Conservation (phyloP, 2,113 vertebrate genomes). For the Rhinolophus ferrumequinum region DNA sequence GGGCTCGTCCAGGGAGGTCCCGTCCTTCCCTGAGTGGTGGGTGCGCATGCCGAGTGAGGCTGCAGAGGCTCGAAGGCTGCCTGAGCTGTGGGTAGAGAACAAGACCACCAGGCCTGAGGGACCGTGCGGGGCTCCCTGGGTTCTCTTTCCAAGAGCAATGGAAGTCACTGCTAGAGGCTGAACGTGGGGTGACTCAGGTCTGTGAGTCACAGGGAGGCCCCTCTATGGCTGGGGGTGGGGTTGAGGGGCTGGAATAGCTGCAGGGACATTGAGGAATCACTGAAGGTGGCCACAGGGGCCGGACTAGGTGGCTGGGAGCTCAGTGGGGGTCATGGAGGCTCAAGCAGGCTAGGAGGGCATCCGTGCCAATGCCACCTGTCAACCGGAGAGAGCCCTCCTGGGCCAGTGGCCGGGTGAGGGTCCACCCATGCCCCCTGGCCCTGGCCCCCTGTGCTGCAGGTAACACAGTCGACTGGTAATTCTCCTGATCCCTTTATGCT, state of each 20-base stretch:
- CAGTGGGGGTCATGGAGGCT: rapidly evolving
- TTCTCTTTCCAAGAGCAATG: not conserved
- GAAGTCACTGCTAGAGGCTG: not conserved
- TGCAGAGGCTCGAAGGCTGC: no score
- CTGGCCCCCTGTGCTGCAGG: conserved; percentile 69
- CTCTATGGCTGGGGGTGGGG: not conserved
- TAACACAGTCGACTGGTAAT: conserved; percentile 87
- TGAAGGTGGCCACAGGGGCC: not conserved
- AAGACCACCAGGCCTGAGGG: not conserved
- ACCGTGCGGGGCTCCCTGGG: not conserved
- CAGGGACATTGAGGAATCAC: not conserved
- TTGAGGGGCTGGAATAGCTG: rapidly evolving
- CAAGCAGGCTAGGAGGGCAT: rapidly evolving
- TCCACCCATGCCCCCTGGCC: no score
- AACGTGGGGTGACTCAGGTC: no score
- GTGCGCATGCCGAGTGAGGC: no score
- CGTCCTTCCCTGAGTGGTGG: no score
- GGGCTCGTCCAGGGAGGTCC: not conserved
- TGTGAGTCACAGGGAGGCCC: not conserved
- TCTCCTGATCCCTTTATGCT: conserved; percentile 86
- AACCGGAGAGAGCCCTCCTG: rapidly evolving
- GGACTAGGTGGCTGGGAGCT: not conserved
- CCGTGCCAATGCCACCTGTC: not conserved
- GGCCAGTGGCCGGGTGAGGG: not conserved
- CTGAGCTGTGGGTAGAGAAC: not conserved